Base-by-base conservation (phyloP, 2,888 invertebrate species). In the Perizoma affinitatum region DNA sequence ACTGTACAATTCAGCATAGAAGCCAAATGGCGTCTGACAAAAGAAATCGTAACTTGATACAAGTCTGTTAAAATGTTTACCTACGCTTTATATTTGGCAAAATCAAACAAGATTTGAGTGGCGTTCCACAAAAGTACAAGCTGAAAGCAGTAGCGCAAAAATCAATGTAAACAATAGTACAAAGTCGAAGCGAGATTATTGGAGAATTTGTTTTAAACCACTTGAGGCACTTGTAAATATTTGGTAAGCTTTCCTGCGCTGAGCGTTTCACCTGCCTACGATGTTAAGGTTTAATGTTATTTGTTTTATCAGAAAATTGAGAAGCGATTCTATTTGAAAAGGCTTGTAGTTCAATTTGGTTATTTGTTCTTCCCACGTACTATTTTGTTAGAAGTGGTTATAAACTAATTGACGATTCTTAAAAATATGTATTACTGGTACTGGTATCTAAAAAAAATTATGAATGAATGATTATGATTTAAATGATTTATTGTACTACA, bases 161-260 rank as follows among this genome's bases (percentile, higher is more conserved):
- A 88, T 87, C 82, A 80, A 76, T 79, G 85, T 83, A 90, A 90
- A 89, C 86, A 90, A 81, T 84, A 78, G 82, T 77, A 84, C 82
- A 83, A 86, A 87, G 84, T 82, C 83, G 79, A 80, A 82, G 80
- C 82, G 83, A 86, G 86, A 90, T 88, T 89, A 90, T 87, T 82
- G 84, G 82, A 85, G 89, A 91, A 91, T 92, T 92, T 91, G 90
- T 91, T 90, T 89, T 87, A 88, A 91, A 87, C 84, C 87, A 90
- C 89, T 92, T 83, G 84, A 88, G 83, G 81, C 81, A 75, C 78
- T 85, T 84, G 88, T 88, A 87, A 92, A 92, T 91, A 90, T 91
- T 92, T 91, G 88, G 80, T 81, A 79, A 89, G 88, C 88, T 86
- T 88, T 87, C 82, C 80, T 84, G 55, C 48, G 62, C 59, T 33